Evolutionary conservation across 2,797 vertebrate genomes (phyloP).

Genomic region (Catostomus latipinnis): DNA sequence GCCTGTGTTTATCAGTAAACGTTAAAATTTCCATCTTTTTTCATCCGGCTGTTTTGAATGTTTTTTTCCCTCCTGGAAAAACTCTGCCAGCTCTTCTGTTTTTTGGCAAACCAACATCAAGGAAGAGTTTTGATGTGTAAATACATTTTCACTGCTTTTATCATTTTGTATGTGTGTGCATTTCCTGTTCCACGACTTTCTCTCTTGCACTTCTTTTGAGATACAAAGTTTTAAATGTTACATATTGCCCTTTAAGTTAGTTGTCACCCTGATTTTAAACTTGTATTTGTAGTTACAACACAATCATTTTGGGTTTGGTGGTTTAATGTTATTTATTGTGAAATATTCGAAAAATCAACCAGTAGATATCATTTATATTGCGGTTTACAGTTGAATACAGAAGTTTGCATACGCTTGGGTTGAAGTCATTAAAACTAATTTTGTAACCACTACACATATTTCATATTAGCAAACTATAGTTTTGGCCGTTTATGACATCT

Average conservation of each 20-base stretch:
- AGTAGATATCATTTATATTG: too few species aligned
- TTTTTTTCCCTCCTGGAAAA: conserved; percentile 25
- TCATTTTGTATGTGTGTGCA: conserved; percentile 6
- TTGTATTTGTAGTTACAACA: conserved; percentile 20
- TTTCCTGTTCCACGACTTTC: neutral
- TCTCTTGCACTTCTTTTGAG: neutral
- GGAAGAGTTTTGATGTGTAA: conserved; percentile 69
- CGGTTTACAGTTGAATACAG: too few species aligned
- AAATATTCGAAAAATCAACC: too few species aligned
- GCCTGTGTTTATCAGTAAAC: conserved; percentile 71
- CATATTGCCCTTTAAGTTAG: neutral
- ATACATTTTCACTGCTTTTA: conserved; percentile 28
- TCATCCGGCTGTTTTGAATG: conserved; percentile 61
- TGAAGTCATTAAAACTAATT: too few species aligned
- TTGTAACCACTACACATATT: too few species aligned
- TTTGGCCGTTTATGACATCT: too few species aligned
- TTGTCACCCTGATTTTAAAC: neutral
- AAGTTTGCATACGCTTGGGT: too few species aligned
- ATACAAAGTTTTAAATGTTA: neutral
- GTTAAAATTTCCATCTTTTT: conserved; percentile 55
- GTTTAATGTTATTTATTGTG: too few species aligned
- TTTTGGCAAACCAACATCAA: conserved; percentile 18
- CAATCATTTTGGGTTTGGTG: too few species aligned
- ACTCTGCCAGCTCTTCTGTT: neutral
- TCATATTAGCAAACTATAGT: too few species aligned